Conservation (phyloP, 1,140 invertebrate genomes). For the Trachymyrmex septentrionalis region DNA sequence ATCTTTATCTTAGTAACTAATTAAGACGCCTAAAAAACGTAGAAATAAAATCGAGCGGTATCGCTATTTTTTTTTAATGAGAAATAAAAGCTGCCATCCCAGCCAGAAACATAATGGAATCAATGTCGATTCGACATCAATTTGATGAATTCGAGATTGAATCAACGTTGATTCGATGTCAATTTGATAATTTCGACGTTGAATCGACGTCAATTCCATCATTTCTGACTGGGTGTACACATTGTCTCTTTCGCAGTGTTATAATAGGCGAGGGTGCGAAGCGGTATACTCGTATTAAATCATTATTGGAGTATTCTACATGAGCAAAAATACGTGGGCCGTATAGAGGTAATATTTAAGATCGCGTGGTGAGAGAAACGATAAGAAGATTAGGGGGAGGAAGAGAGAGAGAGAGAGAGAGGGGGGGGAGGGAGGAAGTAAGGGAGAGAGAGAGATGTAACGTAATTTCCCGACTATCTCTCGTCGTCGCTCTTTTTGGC, state of each 20-base stretch:
- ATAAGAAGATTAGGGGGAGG: too few species aligned
- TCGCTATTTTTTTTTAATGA: neutral
- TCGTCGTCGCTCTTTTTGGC: slow-evolving; percentile 44
- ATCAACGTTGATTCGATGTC: too few species aligned
- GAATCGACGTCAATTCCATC: too few species aligned
- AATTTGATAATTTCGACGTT: too few species aligned
- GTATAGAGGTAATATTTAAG: slow-evolving; percentile 42
- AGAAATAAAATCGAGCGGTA: neutral
- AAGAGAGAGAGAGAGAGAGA: neutral
- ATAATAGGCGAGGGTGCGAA: neutral
- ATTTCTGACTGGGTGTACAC: too few species aligned
- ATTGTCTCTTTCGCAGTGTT: neutral
- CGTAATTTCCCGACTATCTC: slow-evolving; percentile 46
- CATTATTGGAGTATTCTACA: slow-evolving; percentile 29
- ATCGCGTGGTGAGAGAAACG: too few species aligned
- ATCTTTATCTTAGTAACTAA: too few species aligned
- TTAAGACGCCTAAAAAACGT: neutral
- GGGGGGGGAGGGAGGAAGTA: too few species aligned
- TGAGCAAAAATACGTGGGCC: neutral
- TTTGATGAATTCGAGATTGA: too few species aligned
- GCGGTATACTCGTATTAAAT: slow-evolving; percentile 49
- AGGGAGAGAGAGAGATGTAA: neutral
- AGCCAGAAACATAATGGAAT: too few species aligned
- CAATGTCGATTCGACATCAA: too few species aligned
- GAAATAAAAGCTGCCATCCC: neutral